Percentiles rank a stretch among this genome's conserved stretches.
phyloP scores from a whole-genome alignment of 2,797 vertebrate genomes.

The Gephyroberyx darwinii region DNA sequence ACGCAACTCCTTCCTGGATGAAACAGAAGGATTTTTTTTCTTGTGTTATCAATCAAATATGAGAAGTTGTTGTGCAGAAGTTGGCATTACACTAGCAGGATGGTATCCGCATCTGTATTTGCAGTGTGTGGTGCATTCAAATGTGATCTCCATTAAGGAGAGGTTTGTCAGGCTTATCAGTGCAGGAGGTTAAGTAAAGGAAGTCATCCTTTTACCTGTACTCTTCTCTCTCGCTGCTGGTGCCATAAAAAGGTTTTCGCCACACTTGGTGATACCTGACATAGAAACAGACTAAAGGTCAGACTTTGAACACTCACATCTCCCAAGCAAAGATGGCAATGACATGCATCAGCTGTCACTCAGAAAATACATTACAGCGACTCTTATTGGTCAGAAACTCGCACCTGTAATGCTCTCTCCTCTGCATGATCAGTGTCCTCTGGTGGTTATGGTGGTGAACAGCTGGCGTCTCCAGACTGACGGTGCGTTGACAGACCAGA shows the following conservation, averaged over 20 bases:
- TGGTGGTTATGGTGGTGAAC: slow-evolving; percentile 81
- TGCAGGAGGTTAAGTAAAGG: background rate
- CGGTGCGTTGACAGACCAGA: slow-evolving; percentile 70
- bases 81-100: background rate
- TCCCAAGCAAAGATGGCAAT: background rate
- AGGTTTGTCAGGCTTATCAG: background rate
- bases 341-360: background rate
- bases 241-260: slow-evolving; percentile 80
- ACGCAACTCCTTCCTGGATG: slow-evolving; percentile 71
- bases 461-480: slow-evolving; percentile 77
- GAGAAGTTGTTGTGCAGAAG: background rate
- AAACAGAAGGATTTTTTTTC: background rate
- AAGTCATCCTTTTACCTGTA: slow-evolving; percentile 69
- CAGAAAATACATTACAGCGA: background rate
- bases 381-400: no score
- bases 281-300: slow-evolving; percentile 17
- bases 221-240: slow-evolving; percentile 77
- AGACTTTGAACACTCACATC: slow-evolving; percentile 11
- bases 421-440: slow-evolving; percentile 77
- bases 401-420: slow-evolving; percentile 75
- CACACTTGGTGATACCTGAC: slow-evolving; percentile 79
- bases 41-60: background rate
- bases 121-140: background rate
- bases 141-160: background rate
- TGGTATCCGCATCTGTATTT: background rate